Evolutionary conservation across 1,140 invertebrate genomes (phyloP).

Genomic region (Trachelipus rathkii): DNA sequence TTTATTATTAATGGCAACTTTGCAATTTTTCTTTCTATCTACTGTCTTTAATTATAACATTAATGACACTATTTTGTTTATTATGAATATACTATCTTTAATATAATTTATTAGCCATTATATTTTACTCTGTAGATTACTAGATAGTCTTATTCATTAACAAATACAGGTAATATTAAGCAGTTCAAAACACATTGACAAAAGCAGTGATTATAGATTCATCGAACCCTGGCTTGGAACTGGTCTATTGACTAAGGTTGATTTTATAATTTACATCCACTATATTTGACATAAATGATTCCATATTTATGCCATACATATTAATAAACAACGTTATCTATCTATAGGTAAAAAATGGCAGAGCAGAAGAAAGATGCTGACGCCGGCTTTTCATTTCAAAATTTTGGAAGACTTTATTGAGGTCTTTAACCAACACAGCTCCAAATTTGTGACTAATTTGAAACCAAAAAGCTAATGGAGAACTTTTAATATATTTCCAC

Average conservation of each 20-base stretch:
- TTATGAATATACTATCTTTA: too few species aligned
- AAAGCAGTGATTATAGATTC: constrained; percentile 67
- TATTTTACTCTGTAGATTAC: too few species aligned
- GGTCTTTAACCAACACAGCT: constrained; percentile 72
- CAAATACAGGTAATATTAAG: constrained; percentile 60
- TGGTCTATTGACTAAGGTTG: constrained; percentile 70
- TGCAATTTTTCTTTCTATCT: too few species aligned
- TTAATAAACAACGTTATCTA: too few species aligned
- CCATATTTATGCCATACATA: too few species aligned
- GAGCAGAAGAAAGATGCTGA: constrained; percentile 73
- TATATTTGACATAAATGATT: too few species aligned
- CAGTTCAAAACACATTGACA: constrained; percentile 73
- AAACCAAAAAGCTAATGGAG: constrained; percentile 39
- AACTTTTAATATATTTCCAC: constrained; percentile 11
- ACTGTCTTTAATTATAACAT: too few species aligned
- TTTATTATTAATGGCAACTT: too few species aligned
- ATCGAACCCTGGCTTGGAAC: constrained; percentile 78
- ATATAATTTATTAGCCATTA: too few species aligned
- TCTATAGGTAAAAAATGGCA: constrained; percentile 63
- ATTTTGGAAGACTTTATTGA: constrained; percentile 79
- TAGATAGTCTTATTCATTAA: too few species aligned
- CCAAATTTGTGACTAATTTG: constrained; percentile 64
- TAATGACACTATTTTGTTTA: too few species aligned
- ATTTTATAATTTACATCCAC: not conserved
- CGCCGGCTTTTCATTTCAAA: constrained; percentile 83